Evolutionary conservation across 2,113 vertebrate genomes (phyloP).

Genomic region (Ophiodon elongatus): DNA sequence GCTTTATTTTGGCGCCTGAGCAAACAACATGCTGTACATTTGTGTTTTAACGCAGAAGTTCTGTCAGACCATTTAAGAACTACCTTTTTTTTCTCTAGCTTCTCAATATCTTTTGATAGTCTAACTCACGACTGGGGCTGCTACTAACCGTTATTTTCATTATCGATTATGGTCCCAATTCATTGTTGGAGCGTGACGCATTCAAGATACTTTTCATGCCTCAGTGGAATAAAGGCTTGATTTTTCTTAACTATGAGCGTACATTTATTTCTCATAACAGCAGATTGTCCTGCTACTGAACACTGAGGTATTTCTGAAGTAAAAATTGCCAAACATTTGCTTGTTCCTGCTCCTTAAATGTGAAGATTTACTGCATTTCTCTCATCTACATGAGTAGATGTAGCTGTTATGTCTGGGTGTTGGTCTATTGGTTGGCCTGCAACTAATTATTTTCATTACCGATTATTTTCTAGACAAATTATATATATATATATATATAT

Average conservation of each 20-base stretch:
- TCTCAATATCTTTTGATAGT: slow-evolving; percentile 7
- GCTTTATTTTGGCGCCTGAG: background rate
- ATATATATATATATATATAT: background rate
- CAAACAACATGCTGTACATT: background rate
- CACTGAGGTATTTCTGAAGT: background rate
- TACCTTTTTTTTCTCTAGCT: background rate
- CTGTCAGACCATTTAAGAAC: background rate
- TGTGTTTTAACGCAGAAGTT: background rate
- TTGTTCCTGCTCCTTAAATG: background rate
- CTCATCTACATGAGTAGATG: background rate
- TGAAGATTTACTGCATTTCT: background rate
- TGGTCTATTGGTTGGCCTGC: background rate
- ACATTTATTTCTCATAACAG: background rate
- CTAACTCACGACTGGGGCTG: background rate
- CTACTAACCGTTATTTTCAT: background rate
- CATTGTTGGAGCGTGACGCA: background rate
- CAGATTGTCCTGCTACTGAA: background rate
- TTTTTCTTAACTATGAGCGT: background rate
- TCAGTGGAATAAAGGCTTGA: background rate
- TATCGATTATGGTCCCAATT: background rate
- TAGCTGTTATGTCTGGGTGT: background rate
- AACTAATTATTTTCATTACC: background rate
- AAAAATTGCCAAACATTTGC: background rate
- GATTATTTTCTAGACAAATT: background rate
- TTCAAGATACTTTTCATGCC: background rate